These are phyloP conservation scores for Ibycter americanus DNA, from an alignment of 2,797 vertebrate species.

Conservation along the genomic window DNA sequence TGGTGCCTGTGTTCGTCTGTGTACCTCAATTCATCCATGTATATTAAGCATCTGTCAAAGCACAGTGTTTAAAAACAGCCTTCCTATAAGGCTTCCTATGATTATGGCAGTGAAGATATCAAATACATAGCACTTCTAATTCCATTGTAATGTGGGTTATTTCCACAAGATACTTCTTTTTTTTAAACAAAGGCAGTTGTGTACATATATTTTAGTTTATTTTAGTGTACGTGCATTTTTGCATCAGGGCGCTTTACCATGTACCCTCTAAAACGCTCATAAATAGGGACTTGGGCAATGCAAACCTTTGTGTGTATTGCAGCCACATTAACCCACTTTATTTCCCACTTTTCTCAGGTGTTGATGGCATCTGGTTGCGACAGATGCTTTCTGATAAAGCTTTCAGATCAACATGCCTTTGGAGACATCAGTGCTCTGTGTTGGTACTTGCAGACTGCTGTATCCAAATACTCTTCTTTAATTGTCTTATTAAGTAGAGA, in stretches of 20 bases:
- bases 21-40: background rate
- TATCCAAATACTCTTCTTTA: slow-evolving; percentile 71
- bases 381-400: slow-evolving; percentile 70
- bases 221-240: background rate
- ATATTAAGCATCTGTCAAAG: background rate
- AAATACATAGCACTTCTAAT: background rate
- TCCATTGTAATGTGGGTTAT: background rate
- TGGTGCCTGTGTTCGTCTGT: background rate
- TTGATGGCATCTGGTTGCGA: slow-evolving; percentile 64
- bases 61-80: background rate
- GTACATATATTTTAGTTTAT: background rate
- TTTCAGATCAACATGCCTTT: slow-evolving; percentile 64
- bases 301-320: background rate
- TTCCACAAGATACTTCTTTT: background rate
- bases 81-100: background rate
- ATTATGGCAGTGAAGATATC: background rate
- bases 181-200: background rate
- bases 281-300: background rate
- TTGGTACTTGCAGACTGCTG: slow-evolving; percentile 62
- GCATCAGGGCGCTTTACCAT: background rate
- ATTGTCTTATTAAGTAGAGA: slow-evolving; percentile 73
- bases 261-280: background rate
- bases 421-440: slow-evolving; percentile 63
- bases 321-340: slow-evolving; percentile 16
- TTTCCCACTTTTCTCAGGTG: slow-evolving; percentile 54